A percentile compares a stretch with the other conserved stretches of the same genome.
These are phyloP conservation scores for Germaria angustata DNA, from an alignment of 2,888 invertebrate species.

Conservation along the genomic window DNA sequence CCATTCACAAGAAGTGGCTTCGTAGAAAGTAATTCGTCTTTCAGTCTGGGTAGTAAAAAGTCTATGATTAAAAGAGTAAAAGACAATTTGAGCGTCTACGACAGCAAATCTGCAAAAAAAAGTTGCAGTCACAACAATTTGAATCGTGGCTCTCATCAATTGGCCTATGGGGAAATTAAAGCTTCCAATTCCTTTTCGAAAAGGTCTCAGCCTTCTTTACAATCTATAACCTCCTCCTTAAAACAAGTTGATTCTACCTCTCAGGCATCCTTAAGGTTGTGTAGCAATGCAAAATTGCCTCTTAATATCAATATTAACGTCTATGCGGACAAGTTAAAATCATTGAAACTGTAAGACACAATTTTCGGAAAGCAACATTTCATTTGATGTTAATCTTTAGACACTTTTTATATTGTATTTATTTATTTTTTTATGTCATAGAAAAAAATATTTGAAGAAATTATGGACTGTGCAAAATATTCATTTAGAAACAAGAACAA, in stretches of 20 bases:
- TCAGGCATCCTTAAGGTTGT: background rate
- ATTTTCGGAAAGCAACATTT: background rate
- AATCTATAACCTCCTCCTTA: background rate
- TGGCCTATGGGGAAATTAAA: background rate
- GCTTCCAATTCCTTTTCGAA: background rate
- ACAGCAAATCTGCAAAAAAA: background rate
- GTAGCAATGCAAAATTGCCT: slow-evolving; percentile 49
- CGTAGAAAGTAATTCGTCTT: background rate
- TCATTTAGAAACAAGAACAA: background rate
- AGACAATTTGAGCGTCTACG: slow-evolving; percentile 7
- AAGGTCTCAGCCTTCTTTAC: background rate
- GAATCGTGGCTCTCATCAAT: background rate
- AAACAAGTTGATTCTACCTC: background rate
- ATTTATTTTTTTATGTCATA: no score
- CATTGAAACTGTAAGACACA: slow-evolving; percentile 54
- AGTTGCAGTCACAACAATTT: background rate
- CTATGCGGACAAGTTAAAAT: slow-evolving; percentile 70
- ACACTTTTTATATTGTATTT: no score
- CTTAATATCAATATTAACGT: slow-evolving; percentile 74
- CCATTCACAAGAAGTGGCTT: background rate
- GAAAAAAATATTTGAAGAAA: background rate
- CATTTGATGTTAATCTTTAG: no score
- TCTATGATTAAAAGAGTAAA: background rate
- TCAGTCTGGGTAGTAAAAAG: background rate
- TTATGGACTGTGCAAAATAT: no score